Conservation (phyloP, 2,113 vertebrate species). For the Bubo scandiacus region DNA sequence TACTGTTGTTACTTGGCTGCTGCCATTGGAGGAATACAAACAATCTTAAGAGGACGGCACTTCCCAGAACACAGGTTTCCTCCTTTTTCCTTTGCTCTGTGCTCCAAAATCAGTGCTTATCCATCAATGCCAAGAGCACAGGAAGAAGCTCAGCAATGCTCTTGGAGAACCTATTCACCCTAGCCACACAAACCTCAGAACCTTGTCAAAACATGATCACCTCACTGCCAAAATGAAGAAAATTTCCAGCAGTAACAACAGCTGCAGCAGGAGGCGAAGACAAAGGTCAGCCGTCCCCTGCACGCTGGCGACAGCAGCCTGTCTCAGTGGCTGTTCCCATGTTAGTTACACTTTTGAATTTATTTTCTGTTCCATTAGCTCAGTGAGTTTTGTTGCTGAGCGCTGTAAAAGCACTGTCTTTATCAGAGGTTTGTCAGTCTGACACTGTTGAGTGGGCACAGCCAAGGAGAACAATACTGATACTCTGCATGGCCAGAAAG, state of each 20-base stretch:
- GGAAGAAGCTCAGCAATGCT: neutral
- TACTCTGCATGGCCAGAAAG: neutral
- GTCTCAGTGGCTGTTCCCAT: neutral
- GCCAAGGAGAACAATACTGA: neutral
- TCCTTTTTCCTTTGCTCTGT: neutral
- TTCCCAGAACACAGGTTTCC: neutral
- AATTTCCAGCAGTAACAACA: neutral
- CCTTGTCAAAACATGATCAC: neutral
- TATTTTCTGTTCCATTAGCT: neutral
- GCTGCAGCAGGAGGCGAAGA: neutral
- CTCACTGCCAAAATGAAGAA: neutral
- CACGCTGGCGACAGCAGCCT: accelerated
- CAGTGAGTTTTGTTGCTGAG: neutral
- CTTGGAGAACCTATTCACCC: neutral
- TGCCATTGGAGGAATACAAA: neutral
- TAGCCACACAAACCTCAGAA: neutral
- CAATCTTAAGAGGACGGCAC: neutral
- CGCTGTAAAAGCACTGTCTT: neutral
- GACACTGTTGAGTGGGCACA: neutral
- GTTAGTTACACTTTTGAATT: neutral
- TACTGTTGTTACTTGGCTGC: neutral
- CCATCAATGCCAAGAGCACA: neutral
- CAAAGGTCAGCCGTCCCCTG: neutral
- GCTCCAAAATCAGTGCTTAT: neutral
- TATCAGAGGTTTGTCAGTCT: neutral